Percentiles rank a stretch among this genome's conserved stretches.
Conservation (phyloP, 53 echinoderm and acorn worm genomes). For the Mesocentrotus franciscanus region DNA sequence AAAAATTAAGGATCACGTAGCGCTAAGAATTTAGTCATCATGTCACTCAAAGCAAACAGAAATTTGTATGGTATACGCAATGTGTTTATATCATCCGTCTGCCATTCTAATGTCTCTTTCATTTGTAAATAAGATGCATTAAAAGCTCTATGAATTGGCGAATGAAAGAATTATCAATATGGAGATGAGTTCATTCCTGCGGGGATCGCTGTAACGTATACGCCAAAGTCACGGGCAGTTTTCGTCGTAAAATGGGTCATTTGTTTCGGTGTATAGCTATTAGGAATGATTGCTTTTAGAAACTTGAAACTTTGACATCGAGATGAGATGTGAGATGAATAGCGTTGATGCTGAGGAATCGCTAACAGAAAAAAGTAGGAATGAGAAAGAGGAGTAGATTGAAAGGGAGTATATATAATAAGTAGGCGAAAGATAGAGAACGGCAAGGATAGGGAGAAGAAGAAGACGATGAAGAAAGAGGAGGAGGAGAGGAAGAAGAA, state of each 20-base stretch:
- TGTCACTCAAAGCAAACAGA: background rate
- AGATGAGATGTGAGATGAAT: background rate
- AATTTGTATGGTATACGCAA: background rate
- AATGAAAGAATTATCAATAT: background rate
- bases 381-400: background rate
- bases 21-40: no score
- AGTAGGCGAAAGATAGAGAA: background rate
- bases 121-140: background rate
- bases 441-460: background rate
- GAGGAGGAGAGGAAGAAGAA: background rate
- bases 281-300: background rate
- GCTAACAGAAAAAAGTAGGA: background rate
- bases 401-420: background rate
- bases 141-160: background rate
- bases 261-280: background rate
- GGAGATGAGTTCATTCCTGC: background rate
- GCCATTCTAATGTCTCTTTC: background rate
- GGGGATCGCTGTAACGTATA: background rate
- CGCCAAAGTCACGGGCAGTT: background rate
- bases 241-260: background rate
- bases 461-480: background rate
- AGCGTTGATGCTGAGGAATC: background rate
- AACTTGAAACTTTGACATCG: background rate
- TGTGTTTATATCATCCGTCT: background rate
- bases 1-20: background rate